Conservation (phyloP, 2,113 vertebrate species). For the Halcyon senegalensis region DNA sequence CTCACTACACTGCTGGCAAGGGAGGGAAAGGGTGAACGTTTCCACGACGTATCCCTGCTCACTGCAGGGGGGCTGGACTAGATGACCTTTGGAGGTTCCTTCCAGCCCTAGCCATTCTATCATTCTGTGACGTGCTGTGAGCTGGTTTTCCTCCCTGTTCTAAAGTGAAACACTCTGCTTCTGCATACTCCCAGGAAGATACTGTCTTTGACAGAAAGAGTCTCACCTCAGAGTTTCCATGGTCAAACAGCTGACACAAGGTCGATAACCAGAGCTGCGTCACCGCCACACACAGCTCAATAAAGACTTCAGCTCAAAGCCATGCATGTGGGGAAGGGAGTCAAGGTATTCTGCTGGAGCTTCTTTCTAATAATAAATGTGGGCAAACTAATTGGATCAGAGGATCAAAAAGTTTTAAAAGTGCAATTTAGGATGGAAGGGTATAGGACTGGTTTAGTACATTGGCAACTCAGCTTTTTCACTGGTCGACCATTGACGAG, state of each 20-base stretch:
- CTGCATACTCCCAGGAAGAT: not conserved
- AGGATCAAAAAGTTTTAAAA: not conserved
- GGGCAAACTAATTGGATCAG: not conserved
- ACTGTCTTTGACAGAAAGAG: not conserved
- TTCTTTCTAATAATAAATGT: not conserved
- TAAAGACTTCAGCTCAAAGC: not conserved
- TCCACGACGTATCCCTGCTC: not conserved
- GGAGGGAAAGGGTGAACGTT: conserved; percentile 4
- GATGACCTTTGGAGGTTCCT: too few species aligned
- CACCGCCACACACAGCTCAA: accelerated
- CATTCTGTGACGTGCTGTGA: not conserved
- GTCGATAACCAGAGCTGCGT: not conserved
- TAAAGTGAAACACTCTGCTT: not conserved
- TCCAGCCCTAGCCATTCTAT: too few species aligned
- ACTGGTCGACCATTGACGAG: not conserved
- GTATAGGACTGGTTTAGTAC: not conserved
- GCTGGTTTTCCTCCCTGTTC: not conserved
- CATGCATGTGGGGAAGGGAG: not conserved
- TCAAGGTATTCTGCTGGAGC: not conserved
- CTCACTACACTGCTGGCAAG: not conserved
- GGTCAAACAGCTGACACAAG: not conserved
- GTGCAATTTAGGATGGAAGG: not conserved
- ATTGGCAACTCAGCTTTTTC: not conserved
- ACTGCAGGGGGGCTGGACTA: too few species aligned
- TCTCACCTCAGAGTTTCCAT: not conserved